Conservation (phyloP, 2,113 vertebrate genomes). For the Castor canadensis region DNA sequence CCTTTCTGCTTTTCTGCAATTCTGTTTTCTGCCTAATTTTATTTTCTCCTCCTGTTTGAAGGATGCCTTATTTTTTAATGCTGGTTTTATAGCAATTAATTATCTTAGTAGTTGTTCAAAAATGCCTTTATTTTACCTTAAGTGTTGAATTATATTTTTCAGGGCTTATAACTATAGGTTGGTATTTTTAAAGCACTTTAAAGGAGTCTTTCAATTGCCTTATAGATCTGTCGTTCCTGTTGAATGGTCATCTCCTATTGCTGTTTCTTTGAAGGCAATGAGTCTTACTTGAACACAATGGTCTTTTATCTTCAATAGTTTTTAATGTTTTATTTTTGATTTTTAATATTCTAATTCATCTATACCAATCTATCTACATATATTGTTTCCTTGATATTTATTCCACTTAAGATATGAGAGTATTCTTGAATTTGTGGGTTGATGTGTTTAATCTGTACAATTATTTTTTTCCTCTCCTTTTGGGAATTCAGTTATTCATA, state of each 20-base stretch:
- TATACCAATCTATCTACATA: background rate
- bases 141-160: background rate
- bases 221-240: background rate
- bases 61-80: background rate
- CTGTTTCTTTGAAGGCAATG: background rate
- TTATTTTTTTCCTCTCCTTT: background rate
- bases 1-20: too few species aligned
- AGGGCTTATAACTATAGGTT: background rate
- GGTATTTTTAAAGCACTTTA: background rate
- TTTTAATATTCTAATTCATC: background rate
- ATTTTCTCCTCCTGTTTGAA: background rate
- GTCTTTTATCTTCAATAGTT: background rate
- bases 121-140: slow-evolving; percentile 9
- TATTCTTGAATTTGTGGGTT: background rate
- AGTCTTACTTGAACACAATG: too few species aligned
- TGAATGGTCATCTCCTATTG: background rate
- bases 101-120: background rate
- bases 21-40: too few species aligned
- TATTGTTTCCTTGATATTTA: background rate
- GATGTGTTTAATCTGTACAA: background rate
- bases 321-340: slow-evolving; percentile 4
- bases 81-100: background rate
- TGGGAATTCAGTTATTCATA: background rate
- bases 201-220: background rate
- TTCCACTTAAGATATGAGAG: background rate